Conservation (phyloP, 1,140 invertebrate genomes). For the Lepidurus packardi region DNA sequence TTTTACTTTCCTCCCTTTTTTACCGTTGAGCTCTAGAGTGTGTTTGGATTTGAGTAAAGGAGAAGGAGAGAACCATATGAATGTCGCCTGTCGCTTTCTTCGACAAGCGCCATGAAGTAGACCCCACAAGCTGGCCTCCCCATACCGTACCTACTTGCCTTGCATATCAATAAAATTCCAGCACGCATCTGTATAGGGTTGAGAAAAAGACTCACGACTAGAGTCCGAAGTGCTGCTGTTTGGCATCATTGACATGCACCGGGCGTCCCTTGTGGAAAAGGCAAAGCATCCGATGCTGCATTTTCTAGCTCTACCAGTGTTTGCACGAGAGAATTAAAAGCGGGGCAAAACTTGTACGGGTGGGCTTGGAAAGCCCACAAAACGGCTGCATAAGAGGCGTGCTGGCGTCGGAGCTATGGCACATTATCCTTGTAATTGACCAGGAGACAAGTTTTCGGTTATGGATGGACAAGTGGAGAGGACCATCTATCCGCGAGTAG, state of each 20-base stretch:
- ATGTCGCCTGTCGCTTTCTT: constrained; percentile 2
- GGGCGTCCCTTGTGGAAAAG: neutral
- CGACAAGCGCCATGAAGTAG: constrained; percentile 4
- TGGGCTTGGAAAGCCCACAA: neutral
- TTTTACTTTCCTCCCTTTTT: too few relatives aligned
- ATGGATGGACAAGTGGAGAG: neutral
- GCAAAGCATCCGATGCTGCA: neutral
- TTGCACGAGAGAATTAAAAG: neutral
- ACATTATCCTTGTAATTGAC: constrained; percentile 9
- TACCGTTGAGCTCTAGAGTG: neutral
- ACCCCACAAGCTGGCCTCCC: constrained; percentile 5
- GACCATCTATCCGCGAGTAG: neutral
- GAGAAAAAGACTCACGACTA: neutral
- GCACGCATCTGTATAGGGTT: neutral
- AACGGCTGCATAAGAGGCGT: neutral
- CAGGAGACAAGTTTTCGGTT: neutral
- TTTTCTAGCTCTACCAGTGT: neutral
- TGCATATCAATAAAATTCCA: constrained; percentile 19
- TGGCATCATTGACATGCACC: constrained; percentile 9
- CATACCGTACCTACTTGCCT: constrained; percentile 14
- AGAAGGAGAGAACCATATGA: neutral
- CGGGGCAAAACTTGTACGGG: constrained; percentile 1
- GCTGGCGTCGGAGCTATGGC: neutral
- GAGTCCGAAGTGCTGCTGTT: neutral
- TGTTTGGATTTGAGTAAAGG: neutral